These are phyloP conservation scores for Habroteleia sp. DNA, from an alignment of 2,888 invertebrate genomes.

Conservation along the genomic window DNA sequence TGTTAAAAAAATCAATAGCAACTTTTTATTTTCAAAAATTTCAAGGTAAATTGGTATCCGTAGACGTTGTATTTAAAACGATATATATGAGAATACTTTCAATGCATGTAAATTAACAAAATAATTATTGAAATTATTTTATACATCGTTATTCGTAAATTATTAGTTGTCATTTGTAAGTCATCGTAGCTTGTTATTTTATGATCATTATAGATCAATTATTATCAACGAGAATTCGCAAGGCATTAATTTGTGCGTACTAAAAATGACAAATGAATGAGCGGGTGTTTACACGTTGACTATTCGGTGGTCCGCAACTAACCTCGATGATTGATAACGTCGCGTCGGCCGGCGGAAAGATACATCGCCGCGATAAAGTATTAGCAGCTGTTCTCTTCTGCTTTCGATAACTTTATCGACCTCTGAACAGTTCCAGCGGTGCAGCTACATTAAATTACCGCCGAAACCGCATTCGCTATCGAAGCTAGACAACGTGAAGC, in stretches of 20 bases:
- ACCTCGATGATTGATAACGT: slow-evolving; percentile 44
- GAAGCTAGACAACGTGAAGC: slow-evolving; percentile 30
- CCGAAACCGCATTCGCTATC: slow-evolving; percentile 50
- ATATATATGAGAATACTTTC: too few relatives aligned
- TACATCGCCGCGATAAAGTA: slow-evolving; percentile 51
- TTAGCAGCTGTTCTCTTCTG: slow-evolving; percentile 56
- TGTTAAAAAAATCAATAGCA: too few relatives aligned
- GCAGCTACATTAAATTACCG: slow-evolving; percentile 54
- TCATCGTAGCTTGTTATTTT: neutral
- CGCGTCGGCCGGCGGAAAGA: slow-evolving; percentile 24
- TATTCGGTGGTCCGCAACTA: slow-evolving; percentile 23
- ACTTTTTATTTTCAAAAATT: too few relatives aligned
- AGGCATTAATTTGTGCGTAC: slow-evolving; percentile 4
- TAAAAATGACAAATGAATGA: slow-evolving; percentile 29
- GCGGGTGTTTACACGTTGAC: slow-evolving; percentile 7
- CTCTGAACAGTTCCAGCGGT: slow-evolving; percentile 33
- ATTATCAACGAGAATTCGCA: too few relatives aligned
- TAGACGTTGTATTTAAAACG: too few relatives aligned
- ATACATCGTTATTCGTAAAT: too few relatives aligned
- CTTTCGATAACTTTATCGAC: slow-evolving; percentile 59
- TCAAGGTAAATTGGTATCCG: too few relatives aligned
- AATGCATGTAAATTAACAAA: too few relatives aligned
- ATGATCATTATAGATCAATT: neutral
- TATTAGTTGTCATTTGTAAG: too few relatives aligned
- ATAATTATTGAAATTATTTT: too few relatives aligned